phyloP scores from a whole-genome alignment of 2,797 vertebrate species.

The Hemibagrus guttatus region DNA sequence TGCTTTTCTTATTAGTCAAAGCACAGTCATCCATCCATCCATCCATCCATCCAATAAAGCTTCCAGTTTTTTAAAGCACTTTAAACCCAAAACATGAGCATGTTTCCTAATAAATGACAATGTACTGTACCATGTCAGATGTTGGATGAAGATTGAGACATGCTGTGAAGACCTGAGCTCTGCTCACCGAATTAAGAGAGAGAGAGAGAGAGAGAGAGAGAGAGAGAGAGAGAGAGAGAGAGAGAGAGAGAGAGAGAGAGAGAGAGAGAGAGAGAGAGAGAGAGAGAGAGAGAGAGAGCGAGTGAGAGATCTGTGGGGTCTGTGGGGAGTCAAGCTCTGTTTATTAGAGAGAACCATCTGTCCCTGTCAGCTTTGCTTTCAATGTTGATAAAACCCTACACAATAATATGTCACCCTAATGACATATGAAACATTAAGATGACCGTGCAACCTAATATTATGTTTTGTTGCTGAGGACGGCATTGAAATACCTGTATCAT shows the following conservation, averaged over 20 bases:
- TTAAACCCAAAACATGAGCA: neutral
- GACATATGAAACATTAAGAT: neutral
- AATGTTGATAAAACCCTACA: conserved; percentile 59
- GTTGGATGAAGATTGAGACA: conserved; percentile 31
- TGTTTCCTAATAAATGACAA: neutral
- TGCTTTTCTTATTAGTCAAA: neutral
- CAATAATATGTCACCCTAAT: neutral
- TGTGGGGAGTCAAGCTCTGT: conserved; percentile 17
- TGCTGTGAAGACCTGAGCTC: neutral
- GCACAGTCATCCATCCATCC: no score
- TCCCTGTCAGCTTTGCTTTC: conserved; percentile 69
- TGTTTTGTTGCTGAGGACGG: neutral
- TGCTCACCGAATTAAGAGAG: neutral
- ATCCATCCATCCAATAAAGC: neutral
- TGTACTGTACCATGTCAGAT: neutral
- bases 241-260: neutral
- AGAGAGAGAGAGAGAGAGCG: neutral
- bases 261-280: neutral
- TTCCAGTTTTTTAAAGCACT: neutral
- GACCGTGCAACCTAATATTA: neutral
- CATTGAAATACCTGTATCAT: neutral
- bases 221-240: neutral
- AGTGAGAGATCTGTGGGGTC: no score
- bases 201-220: neutral
- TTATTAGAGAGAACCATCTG: conserved; percentile 66